A percentile compares a stretch with the other conserved stretches of the same genome.
Conservation (phyloP, 2,113 vertebrate genomes). For the Tichodroma muraria region DNA sequence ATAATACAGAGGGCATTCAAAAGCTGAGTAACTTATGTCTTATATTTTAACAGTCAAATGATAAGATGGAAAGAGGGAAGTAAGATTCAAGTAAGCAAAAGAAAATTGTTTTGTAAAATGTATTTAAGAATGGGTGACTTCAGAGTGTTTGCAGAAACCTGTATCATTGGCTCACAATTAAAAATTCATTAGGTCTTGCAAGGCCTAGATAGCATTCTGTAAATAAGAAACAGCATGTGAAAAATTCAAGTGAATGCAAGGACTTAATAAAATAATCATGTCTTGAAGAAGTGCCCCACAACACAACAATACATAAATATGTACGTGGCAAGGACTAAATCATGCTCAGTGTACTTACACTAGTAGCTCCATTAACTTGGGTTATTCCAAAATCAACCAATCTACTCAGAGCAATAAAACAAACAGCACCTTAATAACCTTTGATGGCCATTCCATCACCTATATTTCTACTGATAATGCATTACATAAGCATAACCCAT, state of each 20-base stretch:
- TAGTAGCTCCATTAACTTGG: slow-evolving; percentile 10
- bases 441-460: neutral
- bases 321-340: neutral
- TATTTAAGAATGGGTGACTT: slow-evolving; percentile 39
- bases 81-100: slow-evolving; percentile 9
- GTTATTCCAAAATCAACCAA: neutral
- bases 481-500: neutral
- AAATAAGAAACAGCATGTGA: slow-evolving; percentile 61
- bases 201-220: slow-evolving; percentile 49
- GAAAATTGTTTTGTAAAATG: slow-evolving; percentile 20
- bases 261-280: slow-evolving; percentile 59
- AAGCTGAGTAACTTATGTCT: neutral
- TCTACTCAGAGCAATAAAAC: neutral
- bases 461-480: neutral
- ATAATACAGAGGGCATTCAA: neutral
- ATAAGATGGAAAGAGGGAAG: neutral
- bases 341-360: neutral
- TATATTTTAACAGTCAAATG: slow-evolving; percentile 20
- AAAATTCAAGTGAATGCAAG: slow-evolving; percentile 53
- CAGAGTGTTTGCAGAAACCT: slow-evolving; percentile 4
- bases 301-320: slow-evolving; percentile 60
- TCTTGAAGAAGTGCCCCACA: slow-evolving; percentile 25
- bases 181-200: slow-evolving; percentile 63
- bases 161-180: slow-evolving; percentile 46
- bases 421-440: neutral